phyloP scores from a whole-genome alignment of 2,888 invertebrate species.

The Ctena decussata region DNA sequence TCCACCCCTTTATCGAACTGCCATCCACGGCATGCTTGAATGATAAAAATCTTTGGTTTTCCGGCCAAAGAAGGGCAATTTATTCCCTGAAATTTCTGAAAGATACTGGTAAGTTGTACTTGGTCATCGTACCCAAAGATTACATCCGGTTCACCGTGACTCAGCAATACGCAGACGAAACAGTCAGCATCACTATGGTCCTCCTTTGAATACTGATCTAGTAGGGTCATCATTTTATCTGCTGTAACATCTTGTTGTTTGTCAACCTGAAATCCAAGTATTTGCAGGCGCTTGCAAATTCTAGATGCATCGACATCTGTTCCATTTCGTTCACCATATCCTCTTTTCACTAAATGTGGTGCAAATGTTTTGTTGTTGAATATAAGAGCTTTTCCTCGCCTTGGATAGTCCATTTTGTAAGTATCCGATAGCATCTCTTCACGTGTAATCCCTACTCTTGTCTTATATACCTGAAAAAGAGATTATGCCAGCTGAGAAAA shows the following conservation, averaged over 20 bases:
- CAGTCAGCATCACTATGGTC: constrained; percentile 95
- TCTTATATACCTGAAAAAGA: constrained; percentile 46
- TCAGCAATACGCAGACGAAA: constrained; percentile 93
- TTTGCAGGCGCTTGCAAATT: constrained; percentile 89
- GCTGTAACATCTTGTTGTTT: constrained; percentile 90
- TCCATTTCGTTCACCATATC: constrained; percentile 89
- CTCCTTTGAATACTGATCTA: constrained; percentile 89
- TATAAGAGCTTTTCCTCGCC: constrained; percentile 94
- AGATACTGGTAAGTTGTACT: constrained; percentile 93
- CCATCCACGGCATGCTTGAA: constrained; percentile 87
- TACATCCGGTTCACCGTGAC: constrained; percentile 96
- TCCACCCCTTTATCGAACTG: constrained; percentile 77
- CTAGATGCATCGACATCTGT: constrained; percentile 95
- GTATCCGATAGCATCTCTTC: constrained; percentile 86
- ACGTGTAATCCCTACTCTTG: constrained; percentile 25
- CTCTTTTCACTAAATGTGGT: constrained; percentile 72
- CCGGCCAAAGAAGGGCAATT: constrained; percentile 94
- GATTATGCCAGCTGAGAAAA: too few relatives aligned
- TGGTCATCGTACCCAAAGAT: constrained; percentile 95
- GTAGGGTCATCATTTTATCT: constrained; percentile 90
- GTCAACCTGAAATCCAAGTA: constrained; percentile 91
- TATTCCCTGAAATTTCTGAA: constrained; percentile 89
- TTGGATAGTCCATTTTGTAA: constrained; percentile 94
- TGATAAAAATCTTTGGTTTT: constrained; percentile 93
- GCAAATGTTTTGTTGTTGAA: constrained; percentile 96